phyloP scores from a whole-genome alignment of 1,140 invertebrate species.

The Palaemon carinicauda region DNA sequence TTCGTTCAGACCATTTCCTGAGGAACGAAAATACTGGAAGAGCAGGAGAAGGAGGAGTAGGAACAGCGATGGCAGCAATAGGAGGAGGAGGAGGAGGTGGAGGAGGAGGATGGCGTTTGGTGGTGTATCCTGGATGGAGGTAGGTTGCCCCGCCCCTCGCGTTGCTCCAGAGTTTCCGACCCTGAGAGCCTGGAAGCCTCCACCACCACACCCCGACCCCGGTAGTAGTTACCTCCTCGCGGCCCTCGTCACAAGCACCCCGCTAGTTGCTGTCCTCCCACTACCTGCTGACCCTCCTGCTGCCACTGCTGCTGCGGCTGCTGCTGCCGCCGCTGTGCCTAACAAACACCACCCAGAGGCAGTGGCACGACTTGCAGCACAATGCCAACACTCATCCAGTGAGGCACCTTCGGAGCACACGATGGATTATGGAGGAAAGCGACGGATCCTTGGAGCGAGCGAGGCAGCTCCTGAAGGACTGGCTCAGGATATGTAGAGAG shows the following conservation, averaged over 20 bases:
- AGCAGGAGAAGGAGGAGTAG: background rate
- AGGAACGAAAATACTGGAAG: background rate
- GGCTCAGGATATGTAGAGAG: too few species aligned
- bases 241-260: constrained; percentile 29
- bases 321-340: background rate
- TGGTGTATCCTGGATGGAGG: background rate
- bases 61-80: background rate
- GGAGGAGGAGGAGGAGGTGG: background rate
- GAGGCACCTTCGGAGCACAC: too few species aligned
- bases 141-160: constrained; percentile 43
- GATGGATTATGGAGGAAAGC: too few species aligned
- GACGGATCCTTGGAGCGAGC: too few species aligned
- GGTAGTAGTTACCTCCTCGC: constrained; percentile 28
- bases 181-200: background rate
- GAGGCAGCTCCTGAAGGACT: too few species aligned
- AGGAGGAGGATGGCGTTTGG: background rate
- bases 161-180: constrained; percentile 25
- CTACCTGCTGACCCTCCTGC: constrained; percentile 23
- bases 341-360: too few species aligned
- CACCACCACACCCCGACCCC: constrained; percentile 22
- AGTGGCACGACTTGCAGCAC: too few species aligned
- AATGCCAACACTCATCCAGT: too few species aligned
- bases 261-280: constrained; percentile 15
- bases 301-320: constrained; percentile 7
- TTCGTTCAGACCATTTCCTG: background rate